A percentile compares a stretch with the other conserved stretches of the same genome.
These are phyloP conservation scores for Xylocopa sonorina DNA, from an alignment of 1,140 invertebrate species.

Conservation along the genomic window DNA sequence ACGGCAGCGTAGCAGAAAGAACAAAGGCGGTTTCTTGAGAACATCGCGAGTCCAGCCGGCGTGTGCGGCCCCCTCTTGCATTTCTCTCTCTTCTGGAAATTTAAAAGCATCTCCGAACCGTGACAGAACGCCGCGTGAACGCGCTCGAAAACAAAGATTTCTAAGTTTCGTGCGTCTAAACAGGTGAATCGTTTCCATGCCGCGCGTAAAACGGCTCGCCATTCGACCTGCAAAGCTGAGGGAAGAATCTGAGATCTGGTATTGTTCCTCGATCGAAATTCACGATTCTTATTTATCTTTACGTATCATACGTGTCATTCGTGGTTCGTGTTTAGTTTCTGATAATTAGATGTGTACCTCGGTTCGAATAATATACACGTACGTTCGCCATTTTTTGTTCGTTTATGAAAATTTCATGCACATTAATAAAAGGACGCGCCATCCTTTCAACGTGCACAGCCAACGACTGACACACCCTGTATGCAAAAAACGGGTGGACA, in stretches of 20 bases:
- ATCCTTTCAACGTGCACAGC: too few species aligned
- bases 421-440: too few species aligned
- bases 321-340: too few species aligned
- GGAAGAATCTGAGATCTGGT: background rate
- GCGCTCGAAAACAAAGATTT: conserved; percentile 18
- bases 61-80: conserved; percentile 10
- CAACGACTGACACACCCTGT: too few species aligned
- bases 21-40: conserved; percentile 27
- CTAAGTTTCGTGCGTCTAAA: conserved; percentile 1
- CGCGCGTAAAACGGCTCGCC: background rate
- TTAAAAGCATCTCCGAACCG: conserved; percentile 40
- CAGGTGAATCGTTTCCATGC: background rate
- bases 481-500: too few species aligned
- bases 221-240: background rate
- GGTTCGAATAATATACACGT: too few species aligned
- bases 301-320: too few species aligned
- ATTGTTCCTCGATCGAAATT: background rate
- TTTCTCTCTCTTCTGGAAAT: conserved; percentile 34
- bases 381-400: too few species aligned
- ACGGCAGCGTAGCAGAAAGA: conserved; percentile 34
- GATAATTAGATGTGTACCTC: too few species aligned
- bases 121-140: conserved; percentile 33
- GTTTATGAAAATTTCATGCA: too few species aligned
- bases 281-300: too few species aligned
- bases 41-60: background rate